phyloP scores from a whole-genome alignment of 2,888 invertebrate species.

The Eristalinus sepulchralis region DNA sequence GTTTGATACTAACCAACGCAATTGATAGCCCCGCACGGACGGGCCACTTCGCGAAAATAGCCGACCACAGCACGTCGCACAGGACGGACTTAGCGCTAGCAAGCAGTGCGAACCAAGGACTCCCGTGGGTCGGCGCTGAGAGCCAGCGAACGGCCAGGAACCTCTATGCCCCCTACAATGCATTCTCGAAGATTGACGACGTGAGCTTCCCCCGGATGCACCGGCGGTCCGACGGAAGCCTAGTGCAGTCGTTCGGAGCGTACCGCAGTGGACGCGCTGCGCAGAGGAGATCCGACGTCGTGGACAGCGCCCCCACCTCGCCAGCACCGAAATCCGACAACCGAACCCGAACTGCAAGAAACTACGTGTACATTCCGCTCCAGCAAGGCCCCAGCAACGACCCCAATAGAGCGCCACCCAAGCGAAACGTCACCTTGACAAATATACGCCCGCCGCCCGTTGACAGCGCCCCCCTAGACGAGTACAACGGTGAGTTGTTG shows the following conservation, averaged over 20 bases:
- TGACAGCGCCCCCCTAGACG: conserved; percentile 74
- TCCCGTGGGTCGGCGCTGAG: conserved; percentile 8
- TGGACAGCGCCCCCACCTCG: conserved; percentile 53
- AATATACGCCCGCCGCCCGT: conserved; percentile 77
- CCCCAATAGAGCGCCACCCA: conserved; percentile 73
- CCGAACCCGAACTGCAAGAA: conserved; percentile 76
- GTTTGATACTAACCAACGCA: conserved; percentile 75
- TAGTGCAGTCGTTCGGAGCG: conserved; percentile 78
- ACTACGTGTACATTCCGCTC: conserved; percentile 79
- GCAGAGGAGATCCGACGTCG: conserved; percentile 76
- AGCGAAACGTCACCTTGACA: conserved; percentile 75
- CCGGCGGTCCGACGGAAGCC: conserved; percentile 77
- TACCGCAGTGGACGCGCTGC: conserved; percentile 73
- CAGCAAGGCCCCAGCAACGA: conserved; percentile 68
- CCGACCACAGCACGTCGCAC: conserved; percentile 33
- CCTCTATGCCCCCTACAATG: conserved; percentile 79
- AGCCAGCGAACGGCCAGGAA: conserved; percentile 77
- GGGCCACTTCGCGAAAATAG: conserved; percentile 36
- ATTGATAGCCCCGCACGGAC: conserved; percentile 74
- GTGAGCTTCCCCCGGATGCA: conserved; percentile 77
- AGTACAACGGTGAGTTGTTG: conserved; percentile 74
- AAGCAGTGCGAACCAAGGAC: conserved; percentile 11
- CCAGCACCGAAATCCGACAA: conserved; percentile 72
- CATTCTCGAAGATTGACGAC: conserved; percentile 79
- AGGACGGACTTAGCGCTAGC: conserved; percentile 29